Conservation (phyloP, 2,113 vertebrate species). For the Oryzias celebensis region DNA sequence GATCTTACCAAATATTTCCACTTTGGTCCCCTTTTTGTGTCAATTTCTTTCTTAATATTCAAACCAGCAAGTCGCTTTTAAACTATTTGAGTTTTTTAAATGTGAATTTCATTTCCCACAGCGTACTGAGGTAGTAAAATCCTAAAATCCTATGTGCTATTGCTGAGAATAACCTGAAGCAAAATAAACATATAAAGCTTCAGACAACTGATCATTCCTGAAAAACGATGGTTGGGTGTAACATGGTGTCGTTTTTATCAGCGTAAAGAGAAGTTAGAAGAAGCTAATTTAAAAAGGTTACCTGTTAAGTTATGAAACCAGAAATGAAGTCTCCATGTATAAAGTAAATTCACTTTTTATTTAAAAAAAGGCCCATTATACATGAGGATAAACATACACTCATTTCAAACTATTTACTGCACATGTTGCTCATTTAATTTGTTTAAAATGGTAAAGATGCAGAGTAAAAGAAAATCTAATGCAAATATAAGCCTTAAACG, state of each 20-base stretch:
- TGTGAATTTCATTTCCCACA: too few species aligned
- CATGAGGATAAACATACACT: too few species aligned
- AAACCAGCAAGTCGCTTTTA: not conserved
- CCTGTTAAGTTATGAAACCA: not conserved
- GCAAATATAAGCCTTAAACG: too few species aligned
- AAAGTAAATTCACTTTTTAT: too few species aligned
- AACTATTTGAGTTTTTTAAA: too few species aligned
- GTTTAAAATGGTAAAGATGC: too few species aligned
- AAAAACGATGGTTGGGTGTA: not conserved
- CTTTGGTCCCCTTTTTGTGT: not conserved
- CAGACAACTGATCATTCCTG: not conserved
- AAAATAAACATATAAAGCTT: not conserved
- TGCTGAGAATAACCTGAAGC: not conserved
- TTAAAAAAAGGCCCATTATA: too few species aligned
- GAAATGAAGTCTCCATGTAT: too few species aligned
- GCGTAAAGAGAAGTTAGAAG: not conserved
- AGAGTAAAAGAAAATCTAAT: too few species aligned
- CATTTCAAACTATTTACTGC: too few species aligned
- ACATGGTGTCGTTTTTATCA: not conserved
- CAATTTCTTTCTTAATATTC: not conserved
- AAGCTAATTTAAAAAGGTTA: not conserved
- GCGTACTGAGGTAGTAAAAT: not conserved
- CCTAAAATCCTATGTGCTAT: not conserved
- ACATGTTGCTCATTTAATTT: too few species aligned
- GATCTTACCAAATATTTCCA: too few species aligned